phyloP scores from a whole-genome alignment of 2,888 invertebrate genomes.

The Nymphalis urticae region DNA sequence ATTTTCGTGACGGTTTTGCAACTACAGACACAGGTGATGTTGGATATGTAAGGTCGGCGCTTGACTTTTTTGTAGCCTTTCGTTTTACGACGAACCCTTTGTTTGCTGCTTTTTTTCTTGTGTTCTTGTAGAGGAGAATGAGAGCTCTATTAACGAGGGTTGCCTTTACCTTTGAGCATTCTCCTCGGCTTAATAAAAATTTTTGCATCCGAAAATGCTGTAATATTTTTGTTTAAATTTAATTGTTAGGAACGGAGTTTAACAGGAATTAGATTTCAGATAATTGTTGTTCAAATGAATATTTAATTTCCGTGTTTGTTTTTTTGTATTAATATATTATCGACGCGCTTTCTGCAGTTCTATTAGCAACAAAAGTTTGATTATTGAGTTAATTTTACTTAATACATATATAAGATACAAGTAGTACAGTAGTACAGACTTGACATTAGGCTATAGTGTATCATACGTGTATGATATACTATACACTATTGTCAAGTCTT shows the following conservation, averaged over 20 bases:
- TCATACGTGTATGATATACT: too few relatives aligned
- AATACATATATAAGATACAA: too few relatives aligned
- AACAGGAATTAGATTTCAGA: too few relatives aligned
- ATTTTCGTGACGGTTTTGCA: conserved; percentile 68
- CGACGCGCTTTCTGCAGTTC: too few relatives aligned
- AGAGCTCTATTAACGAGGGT: conserved; percentile 41
- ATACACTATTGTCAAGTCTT: too few relatives aligned
- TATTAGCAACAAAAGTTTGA: too few relatives aligned
- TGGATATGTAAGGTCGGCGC: conserved; percentile 40
- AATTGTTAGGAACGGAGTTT: background rate
- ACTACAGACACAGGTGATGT: conserved; percentile 46
- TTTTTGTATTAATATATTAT: too few relatives aligned
- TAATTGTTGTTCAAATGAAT: too few relatives aligned
- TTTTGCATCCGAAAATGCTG: conserved; percentile 7
- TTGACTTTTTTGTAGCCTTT: conserved; percentile 47
- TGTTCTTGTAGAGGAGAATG: conserved; percentile 38
- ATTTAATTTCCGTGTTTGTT: too few relatives aligned
- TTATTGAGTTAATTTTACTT: too few relatives aligned
- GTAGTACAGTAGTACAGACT: too few relatives aligned
- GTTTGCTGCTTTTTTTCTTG: conserved; percentile 42
- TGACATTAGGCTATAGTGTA: too few relatives aligned
- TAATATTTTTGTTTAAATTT: conserved; percentile 10
- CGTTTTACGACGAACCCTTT: conserved; percentile 43
- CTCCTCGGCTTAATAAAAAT: conserved; percentile 22
- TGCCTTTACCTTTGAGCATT: conserved; percentile 34